Base-by-base conservation (phyloP, 53 echinoderm and acorn worm species). In the Patiria pectinifera region DNA sequence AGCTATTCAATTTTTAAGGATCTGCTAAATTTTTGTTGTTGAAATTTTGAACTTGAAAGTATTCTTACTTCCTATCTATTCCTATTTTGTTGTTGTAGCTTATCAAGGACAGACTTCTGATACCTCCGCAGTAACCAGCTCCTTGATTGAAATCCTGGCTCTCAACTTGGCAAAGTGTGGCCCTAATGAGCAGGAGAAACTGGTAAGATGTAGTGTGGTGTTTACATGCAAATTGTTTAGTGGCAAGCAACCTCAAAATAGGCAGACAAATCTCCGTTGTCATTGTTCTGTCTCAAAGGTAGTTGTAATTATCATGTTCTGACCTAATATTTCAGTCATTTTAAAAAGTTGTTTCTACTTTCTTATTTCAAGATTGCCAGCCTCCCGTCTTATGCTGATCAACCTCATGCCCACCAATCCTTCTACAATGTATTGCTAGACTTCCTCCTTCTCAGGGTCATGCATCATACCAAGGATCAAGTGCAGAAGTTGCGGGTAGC, bases 101-200 rank as follows among this genome's bases (percentile, higher is more conserved):
- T 86, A 76, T 74, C 7, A 14, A 21, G 60, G 22, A 21, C 13
- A 62, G 23, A 62, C 25, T 8, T 71, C 43, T 16, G 85, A 93
- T 6, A 75, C 61, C 10, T 26, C 58, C 2, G 66, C 45, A 11
- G 92, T 92, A 15, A 69, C 80, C 14, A 79, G 92, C 48, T 45
- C 84, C 35, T 75, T 96, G 61, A 69, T 94, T 62, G 92, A 93
- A 43, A 76, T 82, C 21, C 78, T 96, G 23, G 87, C 82, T 16
- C 24, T 47, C 18, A 93, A 95, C 78, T 45, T 95, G 47, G 93
- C 86, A 15, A 45, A 26, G 0, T 44, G 91, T 60, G 78, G 78
- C n/a, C 46, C 59, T 3, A 82, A 82, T 25, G 45, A 86, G 21
- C 69, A 72, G 48, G 21, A 82, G 46, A 80, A 93, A 53, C 76